Conservation (phyloP, 2,888 invertebrate genomes). For the Unio pictorum region DNA sequence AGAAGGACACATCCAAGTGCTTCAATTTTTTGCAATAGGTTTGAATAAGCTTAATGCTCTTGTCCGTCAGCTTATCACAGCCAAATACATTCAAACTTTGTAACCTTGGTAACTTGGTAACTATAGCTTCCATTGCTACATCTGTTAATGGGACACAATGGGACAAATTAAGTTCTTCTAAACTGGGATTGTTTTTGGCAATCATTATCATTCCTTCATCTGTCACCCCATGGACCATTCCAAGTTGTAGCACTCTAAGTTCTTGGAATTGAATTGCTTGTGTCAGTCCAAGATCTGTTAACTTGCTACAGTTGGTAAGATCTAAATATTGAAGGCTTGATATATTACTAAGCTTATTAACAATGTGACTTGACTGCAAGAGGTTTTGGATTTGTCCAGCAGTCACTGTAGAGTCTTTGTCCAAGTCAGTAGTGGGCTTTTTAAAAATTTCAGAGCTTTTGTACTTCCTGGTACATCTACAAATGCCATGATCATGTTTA, state of each 20-base stretch:
- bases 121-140: conserved; percentile 75
- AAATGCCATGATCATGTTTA: conserved; percentile 39
- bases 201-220: conserved; percentile 78
- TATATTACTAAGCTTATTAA: conserved; percentile 48
- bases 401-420: neutral
- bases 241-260: conserved; percentile 77
- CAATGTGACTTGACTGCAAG: conserved; percentile 21
- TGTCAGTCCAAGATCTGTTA: conserved; percentile 82
- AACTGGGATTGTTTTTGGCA: conserved; percentile 79
- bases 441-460: conserved; percentile 51
- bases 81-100: conserved; percentile 77
- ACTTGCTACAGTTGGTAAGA: conserved; percentile 80
- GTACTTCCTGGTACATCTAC: conserved; percentile 50
- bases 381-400: conserved; percentile 11
- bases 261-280: conserved; percentile 81
- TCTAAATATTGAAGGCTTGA: conserved; percentile 76
- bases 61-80: conserved; percentile 78
- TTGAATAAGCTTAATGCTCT: conserved; percentile 75
- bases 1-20: conserved; percentile 76
- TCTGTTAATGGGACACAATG: conserved; percentile 82
- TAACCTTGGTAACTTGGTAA: conserved; percentile 74
- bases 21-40: conserved; percentile 75
- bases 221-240: conserved; percentile 81
- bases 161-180: conserved; percentile 78
- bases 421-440: conserved; percentile 40